phyloP scores from a whole-genome alignment of 2,797 vertebrate genomes.

The Bufotes viridis region DNA sequence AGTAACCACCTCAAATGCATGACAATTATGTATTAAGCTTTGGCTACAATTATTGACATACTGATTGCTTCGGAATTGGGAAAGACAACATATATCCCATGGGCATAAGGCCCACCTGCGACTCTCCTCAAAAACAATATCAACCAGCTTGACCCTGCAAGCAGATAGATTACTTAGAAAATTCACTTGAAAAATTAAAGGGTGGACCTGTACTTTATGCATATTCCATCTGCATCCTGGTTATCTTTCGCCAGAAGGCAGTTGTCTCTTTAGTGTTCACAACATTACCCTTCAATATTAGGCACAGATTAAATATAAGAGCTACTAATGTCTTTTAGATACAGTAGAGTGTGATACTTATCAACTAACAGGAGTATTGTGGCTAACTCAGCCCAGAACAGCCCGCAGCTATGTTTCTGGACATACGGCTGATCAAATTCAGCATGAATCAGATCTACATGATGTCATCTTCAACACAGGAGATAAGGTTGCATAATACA shows the following conservation, averaged over 20 bases:
- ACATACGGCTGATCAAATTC: constrained; percentile 36
- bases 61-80: neutral
- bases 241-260: neutral
- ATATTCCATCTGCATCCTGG: neutral
- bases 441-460: constrained; percentile 52
- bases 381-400: neutral
- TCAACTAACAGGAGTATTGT: constrained; percentile 26
- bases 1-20: neutral
- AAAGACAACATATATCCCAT: neutral
- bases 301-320: constrained; percentile 19
- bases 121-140: neutral
- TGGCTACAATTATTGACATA: neutral
- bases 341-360: constrained; percentile 45
- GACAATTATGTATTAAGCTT: neutral
- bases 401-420: constrained; percentile 41
- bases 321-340: constrained; percentile 37
- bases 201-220: neutral
- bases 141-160: neutral
- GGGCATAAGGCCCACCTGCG: neutral
- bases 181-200: neutral
- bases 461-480: constrained; percentile 44
- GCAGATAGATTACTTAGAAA: neutral
- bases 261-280: neutral
- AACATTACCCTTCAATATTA: neutral
- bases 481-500: constrained; percentile 42